Evolutionary conservation across 2,888 invertebrate species (phyloP).

Genomic region (Capitulum mitella): DNA sequence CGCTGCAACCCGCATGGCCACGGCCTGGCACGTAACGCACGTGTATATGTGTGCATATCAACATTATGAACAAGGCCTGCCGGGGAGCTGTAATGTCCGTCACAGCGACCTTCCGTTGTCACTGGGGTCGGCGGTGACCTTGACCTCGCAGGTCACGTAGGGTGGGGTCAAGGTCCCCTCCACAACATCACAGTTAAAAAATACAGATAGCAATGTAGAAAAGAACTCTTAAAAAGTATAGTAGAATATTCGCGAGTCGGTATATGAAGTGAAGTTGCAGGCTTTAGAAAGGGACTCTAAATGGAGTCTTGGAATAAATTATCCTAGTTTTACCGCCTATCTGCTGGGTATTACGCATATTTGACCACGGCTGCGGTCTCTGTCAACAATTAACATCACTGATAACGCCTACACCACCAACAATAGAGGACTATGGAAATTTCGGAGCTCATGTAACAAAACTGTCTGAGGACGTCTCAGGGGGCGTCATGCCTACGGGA

Average conservation of each 20-base stretch:
- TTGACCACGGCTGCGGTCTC: not conserved
- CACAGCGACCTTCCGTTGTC: not conserved
- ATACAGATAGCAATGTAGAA: conserved; percentile 22
- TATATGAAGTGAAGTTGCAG: not conserved
- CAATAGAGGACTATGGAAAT: conserved; percentile 1
- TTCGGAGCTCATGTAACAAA: not conserved
- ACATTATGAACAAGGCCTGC: not conserved
- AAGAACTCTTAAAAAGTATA: conserved; percentile 1
- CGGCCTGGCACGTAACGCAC: not conserved
- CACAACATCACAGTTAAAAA: conserved; percentile 21
- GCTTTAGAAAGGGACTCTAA: not conserved
- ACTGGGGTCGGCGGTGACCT: not conserved
- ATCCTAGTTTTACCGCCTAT: not conserved
- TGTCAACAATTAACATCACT: not conserved
- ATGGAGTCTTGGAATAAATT: conserved; percentile 8
- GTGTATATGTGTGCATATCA: not conserved
- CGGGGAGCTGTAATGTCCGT: not conserved
- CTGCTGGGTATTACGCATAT: not conserved
- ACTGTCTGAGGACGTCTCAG: no score
- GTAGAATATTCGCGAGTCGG: not conserved
- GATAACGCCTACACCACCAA: conserved; percentile 17
- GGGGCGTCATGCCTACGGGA: no score
- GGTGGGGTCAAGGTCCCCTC: not conserved
- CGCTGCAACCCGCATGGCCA: not conserved
- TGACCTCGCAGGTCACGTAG: not conserved